Evolutionary conservation across 2,888 invertebrate genomes (phyloP), one percentile per base, ranked within the genome.

Genomic region (Brenthis ino): DNA sequence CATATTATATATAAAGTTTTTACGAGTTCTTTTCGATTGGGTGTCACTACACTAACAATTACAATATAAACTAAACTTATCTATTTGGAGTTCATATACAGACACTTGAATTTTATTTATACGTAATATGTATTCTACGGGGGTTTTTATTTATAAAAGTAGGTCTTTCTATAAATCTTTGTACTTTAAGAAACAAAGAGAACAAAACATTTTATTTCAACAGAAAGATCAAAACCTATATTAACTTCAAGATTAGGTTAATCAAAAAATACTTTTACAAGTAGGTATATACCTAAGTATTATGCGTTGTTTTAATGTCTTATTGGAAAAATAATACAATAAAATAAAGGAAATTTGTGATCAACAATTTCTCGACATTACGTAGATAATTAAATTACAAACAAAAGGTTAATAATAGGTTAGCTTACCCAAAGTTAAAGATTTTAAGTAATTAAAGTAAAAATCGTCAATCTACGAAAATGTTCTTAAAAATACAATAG

Each of bases 401-500:
- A 43, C n/a, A 57, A 43, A 43, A 43, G 37, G 2, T 43, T 6
- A 43, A 43, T 20, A 60, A 60, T 24, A 61, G 11, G 14, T 6
- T 8, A 16, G 24, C 28, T 28, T 50, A 61, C 5, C 60, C 28
- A 51, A 50, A 28, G 60, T 61, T 51, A 50, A 28, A 28, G 14
- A 14, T 28, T 60, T 37, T 37, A 47, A 51, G 54, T 60, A 60
- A 66, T 60, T 60, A 63, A 63, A 57, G 55, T 28, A n/a, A 60
- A 47, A 56, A 63, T 67, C 37, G 14, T 56, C 37, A 67, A 63
- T 66, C 54, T 60, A 60, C 58, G 47, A 54, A n/a, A 54, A 60
- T 66, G 60, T 55, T 28, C 16, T 12, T 57, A 55, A 57, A 55
- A 43, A 55, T 60, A 68, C 65, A 64, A 68, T 68, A 66, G 65